Base-by-base conservation (phyloP, 2,888 invertebrate genomes). In the Himalopsyche anomala region DNA sequence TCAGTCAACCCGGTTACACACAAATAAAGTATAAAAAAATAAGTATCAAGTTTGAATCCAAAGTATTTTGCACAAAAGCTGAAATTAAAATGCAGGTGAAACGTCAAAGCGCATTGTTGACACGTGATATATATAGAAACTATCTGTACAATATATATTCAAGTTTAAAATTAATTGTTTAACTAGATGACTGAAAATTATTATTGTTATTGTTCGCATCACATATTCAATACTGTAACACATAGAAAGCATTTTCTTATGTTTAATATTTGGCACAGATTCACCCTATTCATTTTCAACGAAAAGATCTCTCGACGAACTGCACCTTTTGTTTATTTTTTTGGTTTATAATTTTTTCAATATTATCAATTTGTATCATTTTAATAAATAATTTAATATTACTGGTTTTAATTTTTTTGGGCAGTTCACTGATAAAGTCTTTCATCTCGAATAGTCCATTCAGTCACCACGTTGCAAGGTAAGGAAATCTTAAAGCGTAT, bases 401-500 rank as follows among this genome's bases (percentile, higher is more conserved):
- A 74, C 74, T 74, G 74, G 74, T 36, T 36, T 38, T 74, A 74
- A 74, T 74, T 74, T 74, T 62, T 69, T 74, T 81, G 86, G 85
- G 84, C 83, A 81, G 86, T 87, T 87, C 85, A 28, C 80, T 84
- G 82, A 88, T 85, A 80, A 86, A 87, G 83, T 83, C 84, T 88
- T 81, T 19, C 85, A 82, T 80, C 86, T 88, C 84, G 87, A 62
- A 81, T 74, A 81, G 56, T 82, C 80, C 88, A 87, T 88, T 83
- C 88, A 87, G 81, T 85, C 88, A 87, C 85, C 87, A 86, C 87
- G 81, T 87, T 86, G 85, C 84, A 82, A 84, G 86, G 84, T 87
- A 84, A 81, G 82, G 62, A 85, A 74, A 85, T 82, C 84, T 88
- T 84, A 87, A 84, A 83, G 83, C 84, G 85, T 69, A 85, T 86